Evolutionary conservation across 2,113 vertebrate species (phyloP).

Genomic region (Coptodon rendalli): DNA sequence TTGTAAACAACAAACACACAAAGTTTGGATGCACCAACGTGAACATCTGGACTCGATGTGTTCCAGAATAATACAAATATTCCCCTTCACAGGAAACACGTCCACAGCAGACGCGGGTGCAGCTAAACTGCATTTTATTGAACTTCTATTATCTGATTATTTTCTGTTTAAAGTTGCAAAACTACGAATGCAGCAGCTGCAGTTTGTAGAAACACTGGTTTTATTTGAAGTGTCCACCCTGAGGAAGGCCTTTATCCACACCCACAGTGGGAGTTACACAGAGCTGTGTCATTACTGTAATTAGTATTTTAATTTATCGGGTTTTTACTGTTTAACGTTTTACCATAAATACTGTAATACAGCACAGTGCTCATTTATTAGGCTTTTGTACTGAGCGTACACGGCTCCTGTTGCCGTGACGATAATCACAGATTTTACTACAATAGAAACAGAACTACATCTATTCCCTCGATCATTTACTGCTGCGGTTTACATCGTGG

Average conservation of each 20-base stretch:
- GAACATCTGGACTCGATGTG: background rate
- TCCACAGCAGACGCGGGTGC: no score
- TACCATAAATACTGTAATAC: background rate
- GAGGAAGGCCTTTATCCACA: background rate
- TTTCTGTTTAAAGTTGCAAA: background rate
- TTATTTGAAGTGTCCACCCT: background rate
- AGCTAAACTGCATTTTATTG: background rate
- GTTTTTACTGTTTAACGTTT: background rate
- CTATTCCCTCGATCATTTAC: background rate
- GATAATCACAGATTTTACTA: background rate
- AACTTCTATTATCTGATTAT: accelerated
- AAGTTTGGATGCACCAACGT: background rate
- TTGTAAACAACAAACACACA: background rate
- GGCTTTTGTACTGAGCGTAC: background rate
- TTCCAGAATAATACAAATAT: accelerated
- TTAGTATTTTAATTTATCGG: background rate
- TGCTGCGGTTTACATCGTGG: background rate
- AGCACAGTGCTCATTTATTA: background rate
- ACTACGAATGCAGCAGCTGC: background rate
- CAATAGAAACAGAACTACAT: background rate
- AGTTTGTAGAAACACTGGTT: background rate
- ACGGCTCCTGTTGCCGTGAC: background rate
- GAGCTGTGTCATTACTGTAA: background rate
- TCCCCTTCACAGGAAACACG: background rate
- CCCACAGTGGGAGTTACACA: background rate